phyloP scores from a whole-genome alignment of 2,888 invertebrate species.

The Linnaemya tessellans region DNA sequence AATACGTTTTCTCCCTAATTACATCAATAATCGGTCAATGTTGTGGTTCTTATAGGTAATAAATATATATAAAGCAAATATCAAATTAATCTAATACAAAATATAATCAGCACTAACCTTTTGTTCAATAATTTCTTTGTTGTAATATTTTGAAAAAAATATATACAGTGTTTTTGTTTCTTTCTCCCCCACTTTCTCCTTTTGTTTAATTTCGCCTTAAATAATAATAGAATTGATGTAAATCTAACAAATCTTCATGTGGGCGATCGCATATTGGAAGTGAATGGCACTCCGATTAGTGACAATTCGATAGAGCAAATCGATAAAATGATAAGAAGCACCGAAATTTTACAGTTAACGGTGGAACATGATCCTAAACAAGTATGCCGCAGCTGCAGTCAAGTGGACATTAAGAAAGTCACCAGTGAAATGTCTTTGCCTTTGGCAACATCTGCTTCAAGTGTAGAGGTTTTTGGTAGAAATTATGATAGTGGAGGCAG shows the following conservation, averaged over 20 bases:
- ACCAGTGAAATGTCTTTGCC: slow-evolving; percentile 80
- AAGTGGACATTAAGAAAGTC: slow-evolving; percentile 83
- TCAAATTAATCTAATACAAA: not conserved
- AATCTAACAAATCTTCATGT: slow-evolving; percentile 93
- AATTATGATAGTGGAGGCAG: slow-evolving; percentile 59
- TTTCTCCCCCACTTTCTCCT: not conserved
- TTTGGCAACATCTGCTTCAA: slow-evolving; percentile 79
- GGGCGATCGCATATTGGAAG: slow-evolving; percentile 96
- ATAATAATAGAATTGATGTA: slow-evolving; percentile 90
- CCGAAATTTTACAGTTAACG: slow-evolving; percentile 91
- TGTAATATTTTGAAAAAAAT: not conserved
- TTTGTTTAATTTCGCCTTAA: not conserved
- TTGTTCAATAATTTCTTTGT: slow-evolving; percentile 44
- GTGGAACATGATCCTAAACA: slow-evolving; percentile 95
- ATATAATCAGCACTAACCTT: slow-evolving; percentile 25
- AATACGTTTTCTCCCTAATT: slow-evolving; percentile 88
- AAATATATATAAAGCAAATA: not conserved
- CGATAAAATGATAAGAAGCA: slow-evolving; percentile 88
- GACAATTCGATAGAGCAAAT: slow-evolving; percentile 91
- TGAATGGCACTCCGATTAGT: slow-evolving; percentile 94
- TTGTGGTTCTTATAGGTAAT: slow-evolving; percentile 88
- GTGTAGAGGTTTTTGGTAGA: slow-evolving; percentile 78
- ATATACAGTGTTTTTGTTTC: not conserved
- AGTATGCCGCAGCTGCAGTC: slow-evolving; percentile 85
- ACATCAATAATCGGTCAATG: slow-evolving; percentile 88